phyloP scores from a whole-genome alignment of 2,888 invertebrate genomes.

The Eilema griseolum region DNA sequence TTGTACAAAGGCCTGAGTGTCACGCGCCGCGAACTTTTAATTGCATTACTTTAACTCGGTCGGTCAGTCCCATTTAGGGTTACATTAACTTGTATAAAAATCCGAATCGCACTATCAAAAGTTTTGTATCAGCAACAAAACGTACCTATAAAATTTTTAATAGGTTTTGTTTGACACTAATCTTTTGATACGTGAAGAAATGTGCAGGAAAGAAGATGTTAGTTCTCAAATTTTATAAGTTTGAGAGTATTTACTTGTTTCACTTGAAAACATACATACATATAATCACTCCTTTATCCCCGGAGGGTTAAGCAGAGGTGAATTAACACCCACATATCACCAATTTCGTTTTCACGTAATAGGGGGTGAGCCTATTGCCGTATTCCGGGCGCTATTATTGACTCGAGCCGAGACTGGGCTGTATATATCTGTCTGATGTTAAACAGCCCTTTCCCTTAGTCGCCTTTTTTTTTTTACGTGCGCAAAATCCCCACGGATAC shows the following conservation, averaged over 20 bases:
- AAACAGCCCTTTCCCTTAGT: too few relatives aligned
- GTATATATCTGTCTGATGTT: too few relatives aligned
- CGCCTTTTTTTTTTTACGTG: too few relatives aligned
- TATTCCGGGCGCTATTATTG: too few relatives aligned
- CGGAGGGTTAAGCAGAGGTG: too few relatives aligned
- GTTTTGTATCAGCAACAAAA: slow-evolving; percentile 20
- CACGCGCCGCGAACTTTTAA: slow-evolving; percentile 54
- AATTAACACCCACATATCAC: too few relatives aligned
- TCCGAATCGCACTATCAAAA: slow-evolving; percentile 21
- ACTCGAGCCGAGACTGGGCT: too few relatives aligned
- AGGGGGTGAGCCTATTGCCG: too few relatives aligned
- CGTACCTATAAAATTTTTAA: slow-evolving; percentile 36
- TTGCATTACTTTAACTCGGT: slow-evolving; percentile 51
- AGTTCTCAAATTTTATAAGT: not conserved
- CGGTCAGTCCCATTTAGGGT: slow-evolving; percentile 32
- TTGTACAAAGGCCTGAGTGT: slow-evolving; percentile 45
- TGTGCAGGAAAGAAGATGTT: not conserved
- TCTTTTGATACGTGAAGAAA: slow-evolving; percentile 24
- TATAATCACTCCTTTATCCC: too few relatives aligned
- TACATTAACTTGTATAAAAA: slow-evolving; percentile 33
- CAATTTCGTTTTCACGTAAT: too few relatives aligned
- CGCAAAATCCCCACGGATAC: too few relatives aligned
- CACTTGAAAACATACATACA: not conserved
- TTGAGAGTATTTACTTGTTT: not conserved
- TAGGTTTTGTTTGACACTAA: slow-evolving; percentile 35